Base-by-base conservation (phyloP, 2,113 vertebrate genomes). In the Nanger granti region DNA sequence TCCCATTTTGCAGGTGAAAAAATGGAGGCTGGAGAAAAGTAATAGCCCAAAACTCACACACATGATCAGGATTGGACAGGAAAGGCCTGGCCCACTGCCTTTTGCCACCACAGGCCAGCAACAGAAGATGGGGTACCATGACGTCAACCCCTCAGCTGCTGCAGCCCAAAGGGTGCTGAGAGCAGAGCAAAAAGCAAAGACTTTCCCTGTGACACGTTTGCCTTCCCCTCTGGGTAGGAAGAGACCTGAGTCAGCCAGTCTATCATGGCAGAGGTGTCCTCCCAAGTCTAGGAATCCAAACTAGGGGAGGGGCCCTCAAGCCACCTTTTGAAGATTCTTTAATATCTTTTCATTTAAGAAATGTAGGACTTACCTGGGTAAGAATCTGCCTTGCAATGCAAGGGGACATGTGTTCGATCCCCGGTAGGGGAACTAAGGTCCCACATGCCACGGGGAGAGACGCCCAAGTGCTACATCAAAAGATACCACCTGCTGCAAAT, bases 141-240 rank as follows among this genome's bases (percentile, higher is more conserved):
- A 17, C 26, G 47, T 20, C 14, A 37, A 49, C 14, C 11, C 49
- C 54, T 52, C 5, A 1, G 34, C 60, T 20, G 62, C 41, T 29
- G 24, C 76, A 11, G 12, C n/a, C 59, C 29, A 2, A 37, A 64
- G 55, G 9, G 5, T 7, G 34, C 57, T 52, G 12, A 52, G 34
- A 62, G 26, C n/a, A 24, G 52, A 22, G 26, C 3, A 28, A 12
- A 37, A 69, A 60, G 12, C 34, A 37, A 62, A 34, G 31, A n/a
- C 4, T 5, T 52, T 54, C 22, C 29, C 22, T 28, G 31, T 6
- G 28, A 59, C 44, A 2, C 0, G 0, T 44, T 20, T 1, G 0
- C 22, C 29, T 44, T 88, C 1, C 47, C 15, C 55, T 47, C 59
- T 13, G 28, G 14, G 1, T 4, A 20, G n/a, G 49, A 52, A 55